Conservation (phyloP, 2,797 vertebrate genomes). For the Parotocinclus haroldoi region DNA sequence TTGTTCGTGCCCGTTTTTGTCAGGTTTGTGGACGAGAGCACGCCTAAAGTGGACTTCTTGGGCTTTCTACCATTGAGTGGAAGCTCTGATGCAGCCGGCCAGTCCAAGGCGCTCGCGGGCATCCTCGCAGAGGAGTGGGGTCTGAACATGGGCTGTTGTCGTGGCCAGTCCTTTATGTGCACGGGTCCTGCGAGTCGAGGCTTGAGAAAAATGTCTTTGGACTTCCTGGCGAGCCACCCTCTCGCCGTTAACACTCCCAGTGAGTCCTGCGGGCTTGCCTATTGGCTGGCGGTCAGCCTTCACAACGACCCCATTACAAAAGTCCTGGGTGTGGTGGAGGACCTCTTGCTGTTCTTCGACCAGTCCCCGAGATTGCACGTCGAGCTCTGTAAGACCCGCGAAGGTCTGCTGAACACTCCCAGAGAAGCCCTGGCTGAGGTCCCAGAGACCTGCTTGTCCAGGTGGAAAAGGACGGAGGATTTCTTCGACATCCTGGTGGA, state of each 20-base stretch:
- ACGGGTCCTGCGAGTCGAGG: slow-evolving; percentile 83
- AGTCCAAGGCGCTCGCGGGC: slow-evolving; percentile 79
- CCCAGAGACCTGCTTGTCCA: slow-evolving; percentile 81
- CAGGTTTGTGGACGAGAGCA: slow-evolving; percentile 83
- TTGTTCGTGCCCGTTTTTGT: slow-evolving; percentile 84
- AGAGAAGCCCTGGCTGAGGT: slow-evolving; percentile 73
- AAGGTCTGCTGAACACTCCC: slow-evolving; percentile 75
- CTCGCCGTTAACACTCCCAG: slow-evolving; percentile 85
- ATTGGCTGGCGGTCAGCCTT: slow-evolving; percentile 86
- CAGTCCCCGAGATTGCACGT: slow-evolving; percentile 76
- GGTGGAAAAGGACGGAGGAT: slow-evolving; percentile 91
- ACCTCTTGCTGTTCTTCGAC: slow-evolving; percentile 83
- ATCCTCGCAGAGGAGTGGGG: slow-evolving; percentile 90
- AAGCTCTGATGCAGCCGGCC: slow-evolving; percentile 63
- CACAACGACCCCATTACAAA: slow-evolving; percentile 79
- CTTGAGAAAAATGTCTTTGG: slow-evolving; percentile 86
- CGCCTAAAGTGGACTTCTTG: slow-evolving; percentile 88
- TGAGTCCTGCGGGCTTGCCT: slow-evolving; percentile 90
- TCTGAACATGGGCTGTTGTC: slow-evolving; percentile 89
- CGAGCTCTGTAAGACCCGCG: slow-evolving; percentile 81
- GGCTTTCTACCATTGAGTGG: slow-evolving; percentile 85
- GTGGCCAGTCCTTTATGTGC: slow-evolving; percentile 88
- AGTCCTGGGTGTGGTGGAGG: slow-evolving; percentile 83
- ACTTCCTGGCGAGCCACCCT: slow-evolving; percentile 83
- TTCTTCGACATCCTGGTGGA: slow-evolving; percentile 88